Conservation (phyloP, 2,113 vertebrate genomes). For the Platanista minor region DNA sequence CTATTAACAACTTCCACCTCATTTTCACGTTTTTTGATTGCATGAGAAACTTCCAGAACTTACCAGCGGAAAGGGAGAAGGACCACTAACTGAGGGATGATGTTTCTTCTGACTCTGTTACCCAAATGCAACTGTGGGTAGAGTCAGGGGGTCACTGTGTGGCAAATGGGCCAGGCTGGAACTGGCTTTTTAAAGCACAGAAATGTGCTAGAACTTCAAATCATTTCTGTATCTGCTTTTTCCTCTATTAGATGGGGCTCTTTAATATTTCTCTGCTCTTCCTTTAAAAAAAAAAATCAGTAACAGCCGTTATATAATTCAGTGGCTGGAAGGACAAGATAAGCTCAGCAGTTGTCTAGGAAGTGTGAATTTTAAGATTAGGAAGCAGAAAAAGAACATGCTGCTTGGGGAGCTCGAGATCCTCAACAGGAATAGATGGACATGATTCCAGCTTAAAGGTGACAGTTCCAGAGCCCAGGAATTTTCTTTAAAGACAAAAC, state of each 20-base stretch:
- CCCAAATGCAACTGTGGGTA: too few relatives aligned
- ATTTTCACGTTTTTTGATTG: neutral
- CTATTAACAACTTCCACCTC: neutral
- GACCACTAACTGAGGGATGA: accelerated
- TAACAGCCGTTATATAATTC: neutral
- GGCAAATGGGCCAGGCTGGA: neutral
- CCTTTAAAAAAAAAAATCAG: neutral
- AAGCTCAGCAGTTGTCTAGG: neutral
- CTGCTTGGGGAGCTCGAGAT: neutral
- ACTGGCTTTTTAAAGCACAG: neutral
- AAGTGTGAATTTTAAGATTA: neutral
- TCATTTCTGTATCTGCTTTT: neutral
- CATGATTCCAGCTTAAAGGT: neutral
- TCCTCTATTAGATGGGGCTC: neutral
- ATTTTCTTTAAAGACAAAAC: neutral
- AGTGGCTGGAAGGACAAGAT: neutral
- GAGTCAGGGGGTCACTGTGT: accelerated
- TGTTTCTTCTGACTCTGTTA: neutral
- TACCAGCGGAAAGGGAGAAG: neutral
- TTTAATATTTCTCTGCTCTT: neutral
- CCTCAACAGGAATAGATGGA: neutral
- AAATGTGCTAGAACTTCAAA: neutral
- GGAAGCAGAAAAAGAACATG: neutral
- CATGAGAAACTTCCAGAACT: neutral
- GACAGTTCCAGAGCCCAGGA: neutral